Evolutionary conservation across 1,140 invertebrate genomes (phyloP).

Genomic region (Cotesia chilonis): DNA sequence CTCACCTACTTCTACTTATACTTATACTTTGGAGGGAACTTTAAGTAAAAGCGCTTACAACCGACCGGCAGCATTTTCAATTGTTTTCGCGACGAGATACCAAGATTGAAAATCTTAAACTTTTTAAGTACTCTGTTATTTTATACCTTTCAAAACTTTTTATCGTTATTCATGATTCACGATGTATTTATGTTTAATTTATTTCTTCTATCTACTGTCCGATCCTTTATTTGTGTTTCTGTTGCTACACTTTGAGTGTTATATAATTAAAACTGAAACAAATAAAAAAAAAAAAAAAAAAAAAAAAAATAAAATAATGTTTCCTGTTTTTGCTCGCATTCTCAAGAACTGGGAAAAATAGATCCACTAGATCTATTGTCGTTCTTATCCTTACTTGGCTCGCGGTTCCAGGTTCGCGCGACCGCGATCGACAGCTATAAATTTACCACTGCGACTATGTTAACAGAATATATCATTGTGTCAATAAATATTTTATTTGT

Average conservation of each 20-base stretch:
- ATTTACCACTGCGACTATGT: neutral
- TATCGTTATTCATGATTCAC: conserved; percentile 12
- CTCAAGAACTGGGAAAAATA: neutral
- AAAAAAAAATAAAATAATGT: too few species aligned
- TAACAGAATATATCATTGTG: too few species aligned
- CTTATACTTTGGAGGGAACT: neutral
- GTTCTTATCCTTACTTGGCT: conserved; percentile 8
- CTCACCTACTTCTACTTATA: neutral
- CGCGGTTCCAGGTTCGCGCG: conserved; percentile 23
- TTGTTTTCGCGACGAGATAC: conserved; percentile 9
- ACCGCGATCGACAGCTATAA: conserved; percentile 20
- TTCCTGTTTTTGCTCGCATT: too few species aligned
- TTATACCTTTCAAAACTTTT: conserved; percentile 12
- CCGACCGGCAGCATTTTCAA: conserved; percentile 5
- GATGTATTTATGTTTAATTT: neutral
- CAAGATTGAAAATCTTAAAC: conserved; percentile 22
- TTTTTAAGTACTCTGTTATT: conserved; percentile 24
- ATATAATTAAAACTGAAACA: too few species aligned
- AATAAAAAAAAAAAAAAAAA: neutral
- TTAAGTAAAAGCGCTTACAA: too few species aligned
- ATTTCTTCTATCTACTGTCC: neutral
- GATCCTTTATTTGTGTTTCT: neutral
- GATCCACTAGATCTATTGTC: conserved; percentile 11
- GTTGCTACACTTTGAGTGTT: neutral
- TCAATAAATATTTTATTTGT: too few species aligned